Base-by-base conservation (phyloP, 1,140 invertebrate species). In the Contarinia nasturtii region DNA sequence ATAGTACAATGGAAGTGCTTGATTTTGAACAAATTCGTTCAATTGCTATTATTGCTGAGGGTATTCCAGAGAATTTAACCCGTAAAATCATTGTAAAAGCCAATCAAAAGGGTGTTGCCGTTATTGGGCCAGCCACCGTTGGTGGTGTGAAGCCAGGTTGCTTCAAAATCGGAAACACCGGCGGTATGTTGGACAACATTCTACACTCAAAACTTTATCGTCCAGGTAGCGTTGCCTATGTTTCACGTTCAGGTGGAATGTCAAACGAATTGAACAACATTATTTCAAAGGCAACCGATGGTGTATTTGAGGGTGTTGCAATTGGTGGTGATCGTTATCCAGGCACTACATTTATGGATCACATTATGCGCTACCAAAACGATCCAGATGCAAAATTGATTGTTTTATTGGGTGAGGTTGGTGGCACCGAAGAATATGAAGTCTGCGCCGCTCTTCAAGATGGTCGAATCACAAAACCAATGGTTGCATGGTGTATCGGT, bases 251-350 rank as follows among this genome's bases (percentile, higher is more conserved):
- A 1, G 95, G 95, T 44, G 95, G 95, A 17, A 99, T 99, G 95
- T 96, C 91, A 4, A 99, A 99, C 61, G 96, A 99, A 66, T 69
- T 99, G 45, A 99, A 99, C 69, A 99, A 99, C 64, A 97, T 99
- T 42, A 79, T 99, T 46, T 88, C 91, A 0, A 90, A 96, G 59
- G 82, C 93, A 36, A 93, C 95, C 0, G 87, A 99, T 67, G 95
- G 95, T 37, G 95, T 98, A 0, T 85, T 86, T 56, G 95, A 98
- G 65, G 96, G 96, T 10, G 86, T 99, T 2, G 96, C 96, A 20
- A 99, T 98, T 56, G 96, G 96, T n/a, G 96, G 96, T 2, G 96
- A 99, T 69, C 75, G 94, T 52, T 98, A 98, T 67, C 95, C 96
- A 0, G 93, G 93, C 5, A 95, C 91, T 8, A 97, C 89, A 0